Base-by-base conservation (phyloP, 2,113 vertebrate genomes). In the Muscicapa adusta region DNA sequence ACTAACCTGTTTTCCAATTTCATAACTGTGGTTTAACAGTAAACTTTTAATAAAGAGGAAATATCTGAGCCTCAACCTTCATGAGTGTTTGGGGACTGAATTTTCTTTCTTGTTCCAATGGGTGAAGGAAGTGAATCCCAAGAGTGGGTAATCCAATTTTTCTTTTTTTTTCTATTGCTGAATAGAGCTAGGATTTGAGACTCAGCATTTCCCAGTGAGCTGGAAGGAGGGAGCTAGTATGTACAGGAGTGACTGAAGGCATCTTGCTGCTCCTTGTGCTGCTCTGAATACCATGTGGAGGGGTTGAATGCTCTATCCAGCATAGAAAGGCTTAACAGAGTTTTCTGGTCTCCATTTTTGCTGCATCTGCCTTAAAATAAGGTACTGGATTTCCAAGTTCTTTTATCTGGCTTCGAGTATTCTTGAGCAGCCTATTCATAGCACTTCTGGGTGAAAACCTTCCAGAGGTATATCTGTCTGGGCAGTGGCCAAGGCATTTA, bases 251-350 rank as follows among this genome's bases (percentile, higher is more conserved):
- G 60, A 50, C 18, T 75, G 57, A 58, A 82, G 28, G 34, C 10
- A 15, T n/a, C 45, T 75, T 6, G 8, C 14, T 31, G 26, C 29
- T 63, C 38, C 38, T 38, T 67, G 18, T 33, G 9, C 61, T 66
- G 11, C 47, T 82, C 38, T 67, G 47, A 38, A 40, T 31, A 26
- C 14, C 40, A 24, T 8, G 7, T 47, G 25, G 62, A 42, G 3
- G 7, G 57, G 15, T 5, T 22, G 22, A 36, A 28, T 4, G 1
- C 12, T 13, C 40, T 48, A 1, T 1, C 15, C 15, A 18, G 11
- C 2, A 2, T 0, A 58, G 26, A 62, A 78, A 36, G 4, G 8
- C 19, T 63, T 50, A 62, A 47, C 34, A 81, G 62, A 65, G 22
- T 19, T 51, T 73, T 79, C 18, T 68, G 8, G 18, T 38, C 19